phyloP scores from a whole-genome alignment of 2,888 invertebrate genomes.

The Xanthorhoe spadicearia region DNA sequence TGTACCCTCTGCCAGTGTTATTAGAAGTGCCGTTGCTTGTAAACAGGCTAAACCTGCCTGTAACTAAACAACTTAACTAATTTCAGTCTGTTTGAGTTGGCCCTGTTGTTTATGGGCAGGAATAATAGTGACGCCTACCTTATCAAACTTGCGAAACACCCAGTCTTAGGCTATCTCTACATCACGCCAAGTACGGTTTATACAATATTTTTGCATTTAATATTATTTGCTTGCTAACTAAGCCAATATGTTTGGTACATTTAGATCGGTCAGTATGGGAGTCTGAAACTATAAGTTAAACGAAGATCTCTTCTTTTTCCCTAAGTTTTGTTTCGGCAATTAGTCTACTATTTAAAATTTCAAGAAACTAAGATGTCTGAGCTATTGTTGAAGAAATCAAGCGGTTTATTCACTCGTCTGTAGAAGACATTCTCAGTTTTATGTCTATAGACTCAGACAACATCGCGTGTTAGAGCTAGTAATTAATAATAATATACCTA shows the following conservation, averaged over 20 bases:
- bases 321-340: no score
- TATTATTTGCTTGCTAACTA: no score
- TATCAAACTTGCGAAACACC: not conserved
- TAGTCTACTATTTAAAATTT: no score
- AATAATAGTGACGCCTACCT: slow-evolving; percentile 18
- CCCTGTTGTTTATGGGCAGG: slow-evolving; percentile 18
- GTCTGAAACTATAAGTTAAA: no score
- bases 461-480: not conserved
- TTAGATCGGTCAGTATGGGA: no score
- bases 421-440: not conserved
- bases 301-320: no score
- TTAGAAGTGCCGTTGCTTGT: slow-evolving; percentile 7
- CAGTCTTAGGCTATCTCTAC: not conserved
- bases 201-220: no score
- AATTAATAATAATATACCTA: not conserved
- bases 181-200: no score
- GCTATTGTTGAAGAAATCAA: not conserved
- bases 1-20: not conserved
- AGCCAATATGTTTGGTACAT: no score
- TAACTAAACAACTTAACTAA: slow-evolving; percentile 35
- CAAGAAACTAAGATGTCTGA: not conserved
- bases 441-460: not conserved
- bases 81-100: slow-evolving; percentile 33
- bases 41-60: slow-evolving; percentile 29
- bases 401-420: not conserved